Evolutionary conservation across 2,113 vertebrate genomes (phyloP).

Genomic region (Clupea harengus): DNA sequence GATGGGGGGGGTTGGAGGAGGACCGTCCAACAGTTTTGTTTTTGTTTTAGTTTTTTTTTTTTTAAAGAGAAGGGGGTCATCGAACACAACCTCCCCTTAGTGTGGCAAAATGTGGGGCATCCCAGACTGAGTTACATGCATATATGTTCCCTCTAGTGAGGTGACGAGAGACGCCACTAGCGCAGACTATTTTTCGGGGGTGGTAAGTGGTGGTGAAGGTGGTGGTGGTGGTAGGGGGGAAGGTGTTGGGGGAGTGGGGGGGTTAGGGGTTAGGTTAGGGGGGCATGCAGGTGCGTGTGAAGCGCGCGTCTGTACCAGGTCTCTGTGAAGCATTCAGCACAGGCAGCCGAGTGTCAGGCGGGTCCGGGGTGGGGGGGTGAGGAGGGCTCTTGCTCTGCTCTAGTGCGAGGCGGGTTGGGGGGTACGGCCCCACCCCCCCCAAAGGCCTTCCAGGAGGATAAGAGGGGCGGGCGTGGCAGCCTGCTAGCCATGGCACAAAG

Average conservation of each 20-base stretch:
- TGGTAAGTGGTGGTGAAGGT: slow-evolving; percentile 48
- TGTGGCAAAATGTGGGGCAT: slow-evolving; percentile 99
- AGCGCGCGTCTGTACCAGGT: slow-evolving; percentile 76
- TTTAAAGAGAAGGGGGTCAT: slow-evolving; percentile 34
- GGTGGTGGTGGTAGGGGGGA: slow-evolving; percentile 47
- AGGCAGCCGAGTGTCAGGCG: slow-evolving; percentile 73
- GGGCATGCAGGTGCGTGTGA: slow-evolving; percentile 79
- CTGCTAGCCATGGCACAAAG: slow-evolving; percentile 77
- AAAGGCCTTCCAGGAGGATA: slow-evolving; percentile 65
- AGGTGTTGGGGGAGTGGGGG: background rate
- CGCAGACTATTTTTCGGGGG: slow-evolving; percentile 56
- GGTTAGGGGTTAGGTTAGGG: slow-evolving; percentile 12
- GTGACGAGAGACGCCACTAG: slow-evolving; percentile 76
- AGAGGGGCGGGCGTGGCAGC: slow-evolving; percentile 55
- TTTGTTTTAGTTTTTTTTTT: background rate
- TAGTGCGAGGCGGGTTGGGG: slow-evolving; percentile 34
- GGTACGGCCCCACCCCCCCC: slow-evolving; percentile 33
- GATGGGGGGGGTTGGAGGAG: background rate
- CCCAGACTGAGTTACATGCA: slow-evolving; percentile 96
- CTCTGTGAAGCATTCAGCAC: slow-evolving; percentile 80
- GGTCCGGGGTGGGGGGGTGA: slow-evolving; percentile 60
- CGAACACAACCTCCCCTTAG: slow-evolving; percentile 91
- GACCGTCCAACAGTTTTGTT: slow-evolving; percentile 17
- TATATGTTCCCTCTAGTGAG: slow-evolving; percentile 76
- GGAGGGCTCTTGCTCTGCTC: slow-evolving; percentile 69